Base-by-base conservation (phyloP, 2,113 vertebrate species). In the Geothlypis trichas region DNA sequence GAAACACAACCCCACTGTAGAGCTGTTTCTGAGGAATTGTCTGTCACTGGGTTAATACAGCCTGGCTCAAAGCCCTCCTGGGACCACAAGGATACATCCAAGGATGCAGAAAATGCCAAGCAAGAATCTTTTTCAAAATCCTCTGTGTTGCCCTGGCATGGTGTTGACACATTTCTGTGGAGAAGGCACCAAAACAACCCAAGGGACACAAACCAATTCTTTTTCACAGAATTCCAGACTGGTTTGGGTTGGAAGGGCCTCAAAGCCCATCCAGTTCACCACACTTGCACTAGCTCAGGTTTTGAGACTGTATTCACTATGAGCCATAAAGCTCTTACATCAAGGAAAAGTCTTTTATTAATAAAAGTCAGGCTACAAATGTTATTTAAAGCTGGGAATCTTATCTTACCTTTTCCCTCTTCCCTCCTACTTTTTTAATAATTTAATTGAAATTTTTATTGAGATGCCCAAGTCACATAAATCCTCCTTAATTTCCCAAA, bases 391-490 rank as follows among this genome's bases (percentile, higher is more conserved):
- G 13, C 26, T 68, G 19, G 9, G 16, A 87, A 72, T 46, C 11
- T 15, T 69, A 5, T 41, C 13, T 15, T 69, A 7, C 41, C 12
- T 51, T 39, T 22, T 10, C 12, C 7, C 12, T 23, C 24, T 10
- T 10, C 2, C 2, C 1, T 3, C 0, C 0, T 2, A 0, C 1
- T 33, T 51, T 31, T 8, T 19, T 4, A 23, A 10, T 6, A 24
- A 79, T 52, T 12, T 20, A 81, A 33, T 9, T 39, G 9, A 26
- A 28, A 7, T 24, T 67, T 68, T 72, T 83, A 62, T 23, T 41
- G 57, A 69, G 31, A 52, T 37, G 22, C 19, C 16, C 13, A 63
- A 67, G 23, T 86, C 57, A 69, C 22, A 47, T 13, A 39, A 93
- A 79, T 55, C 42, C n/a, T 80, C 61, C 41, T 35, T 57, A 22